A percentile compares a stretch with the other conserved stretches of the same genome.
Conservation (phyloP, 2,797 vertebrate genomes). For the Hypotaenidia okinawae region DNA sequence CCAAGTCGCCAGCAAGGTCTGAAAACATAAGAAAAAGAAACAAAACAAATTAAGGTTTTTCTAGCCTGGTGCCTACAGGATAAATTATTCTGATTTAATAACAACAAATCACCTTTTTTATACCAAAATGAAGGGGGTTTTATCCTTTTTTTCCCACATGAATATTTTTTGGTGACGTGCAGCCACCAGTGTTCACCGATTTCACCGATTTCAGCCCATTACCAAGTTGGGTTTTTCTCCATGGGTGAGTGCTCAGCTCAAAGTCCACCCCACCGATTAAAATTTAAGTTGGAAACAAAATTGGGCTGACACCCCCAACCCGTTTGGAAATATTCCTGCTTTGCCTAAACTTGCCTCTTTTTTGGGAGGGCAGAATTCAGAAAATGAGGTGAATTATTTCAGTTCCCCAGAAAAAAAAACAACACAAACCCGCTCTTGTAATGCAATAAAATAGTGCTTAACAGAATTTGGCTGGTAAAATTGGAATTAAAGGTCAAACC, state of each 20-base stretch:
- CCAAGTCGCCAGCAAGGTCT: neutral
- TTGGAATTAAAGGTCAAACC: neutral
- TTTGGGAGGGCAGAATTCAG: neutral
- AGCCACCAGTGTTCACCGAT: too few relatives aligned
- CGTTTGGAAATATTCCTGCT: rapidly evolving
- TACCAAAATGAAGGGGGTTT: neutral
- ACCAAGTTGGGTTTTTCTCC: neutral
- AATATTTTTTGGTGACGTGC: neutral
- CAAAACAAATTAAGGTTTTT: too few relatives aligned
- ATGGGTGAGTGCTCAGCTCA: neutral
- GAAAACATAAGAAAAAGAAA: neutral
- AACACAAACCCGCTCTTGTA: too few relatives aligned
- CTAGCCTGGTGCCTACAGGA: neutral
- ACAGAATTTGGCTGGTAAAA: neutral
- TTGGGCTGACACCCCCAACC: too few relatives aligned
- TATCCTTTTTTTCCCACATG: neutral
- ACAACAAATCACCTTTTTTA: neutral
- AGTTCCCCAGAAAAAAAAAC: too few relatives aligned
- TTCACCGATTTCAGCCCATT: neutral
- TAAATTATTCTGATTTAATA: neutral
- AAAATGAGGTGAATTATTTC: neutral
- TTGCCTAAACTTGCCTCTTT: too few relatives aligned
- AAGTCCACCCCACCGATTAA: neutral
- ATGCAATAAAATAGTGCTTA: too few relatives aligned
- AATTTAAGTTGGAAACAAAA: neutral